phyloP scores from a whole-genome alignment of 2,888 invertebrate genomes.

The Papilio gigon region DNA sequence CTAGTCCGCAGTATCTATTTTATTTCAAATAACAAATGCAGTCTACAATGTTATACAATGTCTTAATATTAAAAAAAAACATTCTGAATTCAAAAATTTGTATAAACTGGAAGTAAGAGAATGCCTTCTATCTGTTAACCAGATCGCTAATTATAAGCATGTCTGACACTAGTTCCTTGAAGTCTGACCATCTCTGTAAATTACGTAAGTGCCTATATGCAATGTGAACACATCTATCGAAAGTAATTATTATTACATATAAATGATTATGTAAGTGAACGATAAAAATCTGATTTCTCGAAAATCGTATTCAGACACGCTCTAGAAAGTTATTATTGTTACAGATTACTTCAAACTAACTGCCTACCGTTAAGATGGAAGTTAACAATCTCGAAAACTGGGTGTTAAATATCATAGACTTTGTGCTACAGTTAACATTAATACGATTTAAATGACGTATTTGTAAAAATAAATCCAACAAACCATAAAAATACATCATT shows the following conservation, averaged over 20 bases:
- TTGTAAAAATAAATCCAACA: not conserved
- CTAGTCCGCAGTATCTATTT: not conserved
- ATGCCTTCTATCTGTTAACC: too few species aligned
- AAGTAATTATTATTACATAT: conserved; percentile 33
- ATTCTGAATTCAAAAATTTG: too few species aligned
- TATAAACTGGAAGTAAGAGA: too few species aligned
- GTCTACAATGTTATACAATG: not conserved
- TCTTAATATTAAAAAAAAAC: too few species aligned
- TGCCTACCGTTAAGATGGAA: conserved; percentile 33
- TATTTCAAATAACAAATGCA: conserved; percentile 3
- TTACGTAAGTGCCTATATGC: conserved; percentile 23
- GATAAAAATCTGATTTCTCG: conserved; percentile 42
- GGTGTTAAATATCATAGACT: not conserved
- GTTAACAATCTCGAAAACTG: conserved; percentile 23
- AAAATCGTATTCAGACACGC: conserved; percentile 55
- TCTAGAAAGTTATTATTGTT: conserved; percentile 61
- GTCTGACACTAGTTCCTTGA: conserved; percentile 2
- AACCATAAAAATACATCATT: not conserved
- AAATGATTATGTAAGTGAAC: conserved; percentile 38
- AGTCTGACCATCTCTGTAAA: not conserved
- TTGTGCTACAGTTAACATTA: not conserved
- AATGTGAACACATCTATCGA: conserved; percentile 10
- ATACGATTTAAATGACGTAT: not conserved
- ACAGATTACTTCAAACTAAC: conserved; percentile 60
- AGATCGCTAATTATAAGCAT: not conserved